Evolutionary conservation across 1,140 invertebrate species (phyloP), one percentile per base, ranked within the genome.

Genomic region (Dendroctonus valens): DNA sequence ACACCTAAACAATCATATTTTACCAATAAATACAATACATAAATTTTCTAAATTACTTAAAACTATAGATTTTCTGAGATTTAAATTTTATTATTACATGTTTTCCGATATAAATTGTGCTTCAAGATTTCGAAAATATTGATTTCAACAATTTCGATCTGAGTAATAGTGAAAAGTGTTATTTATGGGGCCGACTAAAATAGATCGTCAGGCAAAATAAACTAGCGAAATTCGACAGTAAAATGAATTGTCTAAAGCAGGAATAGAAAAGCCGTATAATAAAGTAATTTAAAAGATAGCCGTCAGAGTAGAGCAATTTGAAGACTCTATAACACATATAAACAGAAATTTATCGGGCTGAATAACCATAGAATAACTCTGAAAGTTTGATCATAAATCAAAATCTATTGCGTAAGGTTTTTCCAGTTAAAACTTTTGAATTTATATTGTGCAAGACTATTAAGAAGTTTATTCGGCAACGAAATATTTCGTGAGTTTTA

Each of bases 211-310:
- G 55, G 55, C 42, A 42, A 55, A 26, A 11, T 9, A 26, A 46
- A 44, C n/a, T 44, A 15, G 46, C 41, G 41, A 8, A 42, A 44
- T 46, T 44, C 41, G 12, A 11, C 12, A 59, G 14, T 14, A 26
- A 26, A 59, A 46, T 55, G 38, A 55, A 55, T 55, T 26, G 53
- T 55, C 53, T 44, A 59, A 44, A 59, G 46, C 55, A 59, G 55
- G 42, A 55, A 55, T 55, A 55, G 26, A 38, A 55, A 55, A 55
- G 8, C 26, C 7, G 38, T 14, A 44, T 44, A 46, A 46, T 59
- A 59, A 59, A 59, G 55, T 44, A 44, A 59, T 59, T 55, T 41
- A 55, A 55, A 55, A 55, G 53, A 55, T 55, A 55, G 53, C 53
- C 11, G 53, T n/a, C 53, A 41, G 38, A 59, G 55, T 46, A 46